Evolutionary conservation across 2,797 vertebrate genomes (phyloP).

Genomic region (Chromis chromis): DNA sequence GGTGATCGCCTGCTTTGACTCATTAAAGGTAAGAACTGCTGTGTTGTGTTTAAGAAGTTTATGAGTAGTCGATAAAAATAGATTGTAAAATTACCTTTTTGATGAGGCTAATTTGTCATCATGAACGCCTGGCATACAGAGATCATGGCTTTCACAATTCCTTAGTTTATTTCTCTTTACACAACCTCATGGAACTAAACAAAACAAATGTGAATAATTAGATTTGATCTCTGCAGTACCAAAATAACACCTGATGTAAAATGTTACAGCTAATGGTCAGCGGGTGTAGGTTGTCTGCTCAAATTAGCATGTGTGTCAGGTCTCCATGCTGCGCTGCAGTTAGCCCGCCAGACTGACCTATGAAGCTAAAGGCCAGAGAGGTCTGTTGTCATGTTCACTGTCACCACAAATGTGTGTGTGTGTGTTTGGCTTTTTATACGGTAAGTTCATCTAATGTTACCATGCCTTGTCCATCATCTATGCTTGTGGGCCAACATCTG

Average conservation of each 20-base stretch:
- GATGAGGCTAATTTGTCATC: no score
- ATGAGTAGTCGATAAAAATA: no score
- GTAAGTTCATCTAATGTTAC: conserved; percentile 67
- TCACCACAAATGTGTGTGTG: conserved; percentile 56
- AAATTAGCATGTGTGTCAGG: conserved; percentile 70
- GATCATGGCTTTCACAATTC: no score
- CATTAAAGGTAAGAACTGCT: conserved; percentile 91
- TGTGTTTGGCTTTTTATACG: conserved; percentile 39
- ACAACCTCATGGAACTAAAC: neutral
- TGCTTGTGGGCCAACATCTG: conserved; percentile 57
- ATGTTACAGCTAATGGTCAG: conserved; percentile 38
- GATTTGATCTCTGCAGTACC: conserved; percentile 11
- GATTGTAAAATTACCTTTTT: no score
- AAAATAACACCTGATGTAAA: conserved; percentile 33
- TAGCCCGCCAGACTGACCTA: conserved; percentile 67
- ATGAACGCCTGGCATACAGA: neutral
- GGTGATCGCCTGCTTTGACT: conserved; percentile 98
- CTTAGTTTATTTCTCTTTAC: neutral
- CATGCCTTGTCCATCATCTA: conserved; percentile 58
- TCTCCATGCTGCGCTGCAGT: conserved; percentile 51
- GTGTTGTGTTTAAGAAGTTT: no score
- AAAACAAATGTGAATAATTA: conserved; percentile 5
- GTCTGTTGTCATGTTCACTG: conserved; percentile 69
- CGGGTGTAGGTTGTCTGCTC: conserved; percentile 65
- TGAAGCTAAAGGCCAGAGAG: conserved; percentile 71